These are phyloP conservation scores for Ctenicera cuprea DNA, from an alignment of 2,888 invertebrate species.

Conservation along the genomic window DNA sequence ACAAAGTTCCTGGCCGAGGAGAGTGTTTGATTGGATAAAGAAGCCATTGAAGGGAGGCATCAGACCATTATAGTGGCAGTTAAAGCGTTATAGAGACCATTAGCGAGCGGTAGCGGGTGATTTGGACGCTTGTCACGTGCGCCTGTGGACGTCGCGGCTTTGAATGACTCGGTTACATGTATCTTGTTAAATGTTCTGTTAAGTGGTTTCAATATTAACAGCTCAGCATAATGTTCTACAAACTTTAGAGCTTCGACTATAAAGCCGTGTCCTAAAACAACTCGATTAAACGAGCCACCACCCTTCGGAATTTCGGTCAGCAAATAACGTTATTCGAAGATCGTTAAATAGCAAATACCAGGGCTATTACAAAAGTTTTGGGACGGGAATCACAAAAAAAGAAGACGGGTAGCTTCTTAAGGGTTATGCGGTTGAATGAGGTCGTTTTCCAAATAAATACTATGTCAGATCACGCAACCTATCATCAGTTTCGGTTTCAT, in stretches of 20 bases:
- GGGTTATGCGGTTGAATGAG: too few species aligned
- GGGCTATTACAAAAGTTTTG: slow-evolving; percentile 3
- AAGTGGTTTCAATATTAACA: slow-evolving; percentile 51
- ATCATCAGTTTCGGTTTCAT: slow-evolving; percentile 2
- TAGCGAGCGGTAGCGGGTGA: slow-evolving; percentile 56
- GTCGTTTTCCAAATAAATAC: background rate
- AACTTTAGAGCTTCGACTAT: slow-evolving; percentile 34
- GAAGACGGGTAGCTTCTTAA: too few species aligned
- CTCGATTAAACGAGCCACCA: slow-evolving; percentile 23
- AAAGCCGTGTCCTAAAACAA: slow-evolving; percentile 24
- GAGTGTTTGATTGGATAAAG: slow-evolving; percentile 65
- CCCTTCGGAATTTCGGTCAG: slow-evolving; percentile 7
- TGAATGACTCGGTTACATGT: slow-evolving; percentile 60
- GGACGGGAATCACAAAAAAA: background rate
- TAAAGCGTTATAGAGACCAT: slow-evolving; percentile 57
- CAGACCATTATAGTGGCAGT: slow-evolving; percentile 63
- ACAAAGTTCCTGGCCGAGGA: slow-evolving; percentile 48
- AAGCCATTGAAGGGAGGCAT: slow-evolving; percentile 65
- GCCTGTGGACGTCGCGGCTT: slow-evolving; percentile 50
- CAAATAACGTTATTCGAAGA: slow-evolving; percentile 14
- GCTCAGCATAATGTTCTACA: slow-evolving; percentile 35
- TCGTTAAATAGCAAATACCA: background rate
- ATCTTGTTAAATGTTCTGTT: slow-evolving; percentile 63
- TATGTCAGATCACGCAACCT: slow-evolving; percentile 2
- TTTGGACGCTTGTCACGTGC: slow-evolving; percentile 64